Conservation (phyloP, 1,140 invertebrate species). For the Nylanderia fulva region DNA sequence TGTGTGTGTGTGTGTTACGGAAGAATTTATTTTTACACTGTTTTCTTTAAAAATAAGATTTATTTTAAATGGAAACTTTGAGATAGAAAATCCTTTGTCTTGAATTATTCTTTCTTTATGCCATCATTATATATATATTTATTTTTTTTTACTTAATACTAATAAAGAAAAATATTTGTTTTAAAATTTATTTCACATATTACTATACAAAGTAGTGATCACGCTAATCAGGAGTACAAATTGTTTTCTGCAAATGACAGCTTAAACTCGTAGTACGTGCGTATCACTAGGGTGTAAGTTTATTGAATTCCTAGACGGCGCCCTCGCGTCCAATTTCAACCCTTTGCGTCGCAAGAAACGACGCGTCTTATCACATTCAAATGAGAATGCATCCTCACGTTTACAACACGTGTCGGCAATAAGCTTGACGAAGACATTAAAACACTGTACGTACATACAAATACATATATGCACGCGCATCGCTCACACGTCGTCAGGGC, state of each 20-base stretch:
- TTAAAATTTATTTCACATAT: not conserved
- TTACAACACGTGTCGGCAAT: slow-evolving; percentile 18
- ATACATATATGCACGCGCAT: not conserved
- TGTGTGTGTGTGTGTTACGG: not conserved
- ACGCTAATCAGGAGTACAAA: slow-evolving; percentile 15
- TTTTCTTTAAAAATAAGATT: slow-evolving; percentile 57
- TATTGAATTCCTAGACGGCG: slow-evolving; percentile 63
- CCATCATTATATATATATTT: slow-evolving; percentile 32
- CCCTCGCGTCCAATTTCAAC: slow-evolving; percentile 65
- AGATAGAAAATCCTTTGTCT: slow-evolving; percentile 30
- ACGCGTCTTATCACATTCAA: slow-evolving; percentile 57
- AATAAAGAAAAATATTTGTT: no score
- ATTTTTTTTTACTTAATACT: not conserved
- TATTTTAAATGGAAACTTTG: slow-evolving; percentile 40
- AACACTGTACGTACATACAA: not conserved
- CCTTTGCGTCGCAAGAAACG: slow-evolving; percentile 55
- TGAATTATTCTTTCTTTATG: slow-evolving; percentile 39
- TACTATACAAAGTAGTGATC: not conserved
- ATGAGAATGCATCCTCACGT: slow-evolving; percentile 28
- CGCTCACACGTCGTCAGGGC: slow-evolving; percentile 29
- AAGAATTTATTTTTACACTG: slow-evolving; percentile 34
- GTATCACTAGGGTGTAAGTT: slow-evolving; percentile 39
- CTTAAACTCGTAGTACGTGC: not conserved
- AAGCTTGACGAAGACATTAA: slow-evolving; percentile 14
- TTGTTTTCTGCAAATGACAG: slow-evolving; percentile 29